Evolutionary conservation across 1,140 invertebrate species (phyloP), one percentile per base, ranked within the genome.

Genomic region (Aphelenchoides besseyi): DNA sequence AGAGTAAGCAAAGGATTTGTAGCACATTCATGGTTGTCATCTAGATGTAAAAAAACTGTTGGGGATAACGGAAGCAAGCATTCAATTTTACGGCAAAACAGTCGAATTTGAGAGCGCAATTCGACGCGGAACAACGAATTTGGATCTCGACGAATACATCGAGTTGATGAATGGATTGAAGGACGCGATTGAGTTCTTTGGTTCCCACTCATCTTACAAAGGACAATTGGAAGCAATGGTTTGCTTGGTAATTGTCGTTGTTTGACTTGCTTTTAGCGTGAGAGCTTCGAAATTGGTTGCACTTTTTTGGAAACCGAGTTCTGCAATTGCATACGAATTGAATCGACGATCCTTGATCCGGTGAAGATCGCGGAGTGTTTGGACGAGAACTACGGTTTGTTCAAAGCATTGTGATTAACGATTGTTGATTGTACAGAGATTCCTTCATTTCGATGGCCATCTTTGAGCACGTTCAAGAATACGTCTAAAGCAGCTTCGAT

Each of bases 71-170:
- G 82, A 83, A 33, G 83, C 83, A 5, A 85, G 81, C 35, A 84
- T 82, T 52, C 81, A 83, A 69, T 85, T 83, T 26, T 84, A 84
- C 33, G 81, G 80, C 0, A 84, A 78, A 67, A 85, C 80, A 0
- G 73, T 70, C 48, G 82, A 76, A 32, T 70, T 82, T 2, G 80
- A 82, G 61, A 81, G 71, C 30, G 71, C 73, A 2, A 80, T 82
- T 3, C 59, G 79, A 12, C 73, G 70, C 36, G 75, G 33, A 16
- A 68, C 69, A 28, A 53, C 77, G 26, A 77, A 81, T 41, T 53
- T 82, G 26, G 66, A 80, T 57, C 64, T 83, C 8, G 70, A 73
- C 8, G 71, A 83, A 9, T 83, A 83, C 61, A 57, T 83, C 1
- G 83, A 83, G 53, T 78, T 83, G 32, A 83, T 83, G 81, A 72